These are phyloP conservation scores for Luperina testacea DNA, from an alignment of 2,888 invertebrate genomes.

Conservation along the genomic window DNA sequence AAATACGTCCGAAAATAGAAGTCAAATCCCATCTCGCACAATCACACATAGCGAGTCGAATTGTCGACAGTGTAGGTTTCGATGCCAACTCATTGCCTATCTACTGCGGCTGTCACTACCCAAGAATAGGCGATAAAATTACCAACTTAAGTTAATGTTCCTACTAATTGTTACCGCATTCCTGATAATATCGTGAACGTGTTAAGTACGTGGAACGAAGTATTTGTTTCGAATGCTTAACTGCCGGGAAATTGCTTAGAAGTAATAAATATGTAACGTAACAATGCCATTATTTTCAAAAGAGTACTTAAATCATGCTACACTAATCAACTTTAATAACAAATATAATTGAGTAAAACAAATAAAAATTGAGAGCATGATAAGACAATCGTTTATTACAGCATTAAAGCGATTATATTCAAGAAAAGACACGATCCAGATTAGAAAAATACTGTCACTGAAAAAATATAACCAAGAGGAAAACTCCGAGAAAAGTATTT, in stretches of 20 bases:
- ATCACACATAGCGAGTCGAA: constrained; percentile 5
- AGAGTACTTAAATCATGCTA: not conserved
- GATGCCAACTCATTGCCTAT: constrained; percentile 22
- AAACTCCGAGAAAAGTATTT: not conserved
- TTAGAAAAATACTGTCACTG: not conserved
- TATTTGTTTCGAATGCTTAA: constrained; percentile 27
- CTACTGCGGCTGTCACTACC: constrained; percentile 25
- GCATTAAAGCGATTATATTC: not conserved
- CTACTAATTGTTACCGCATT: constrained; percentile 55
- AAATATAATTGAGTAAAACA: not conserved
- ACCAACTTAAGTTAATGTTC: constrained; percentile 53
- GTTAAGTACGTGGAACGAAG: constrained; percentile 30
- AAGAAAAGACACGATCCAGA: not conserved
- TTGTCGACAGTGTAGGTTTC: constrained; percentile 7
- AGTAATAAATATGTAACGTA: constrained; percentile 30
- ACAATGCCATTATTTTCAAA: not conserved
- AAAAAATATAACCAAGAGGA: not conserved
- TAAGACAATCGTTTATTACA: not conserved
- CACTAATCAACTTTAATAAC: not conserved
- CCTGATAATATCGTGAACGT: constrained; percentile 48
- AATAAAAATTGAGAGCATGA: not conserved
- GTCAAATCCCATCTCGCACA: constrained; percentile 2
- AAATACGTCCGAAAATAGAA: not conserved
- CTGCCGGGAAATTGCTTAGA: constrained; percentile 12
- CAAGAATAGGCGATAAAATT: constrained; percentile 21